Evolutionary conservation across 2,888 invertebrate genomes (phyloP).

Genomic region (Steromphala cineraria): DNA sequence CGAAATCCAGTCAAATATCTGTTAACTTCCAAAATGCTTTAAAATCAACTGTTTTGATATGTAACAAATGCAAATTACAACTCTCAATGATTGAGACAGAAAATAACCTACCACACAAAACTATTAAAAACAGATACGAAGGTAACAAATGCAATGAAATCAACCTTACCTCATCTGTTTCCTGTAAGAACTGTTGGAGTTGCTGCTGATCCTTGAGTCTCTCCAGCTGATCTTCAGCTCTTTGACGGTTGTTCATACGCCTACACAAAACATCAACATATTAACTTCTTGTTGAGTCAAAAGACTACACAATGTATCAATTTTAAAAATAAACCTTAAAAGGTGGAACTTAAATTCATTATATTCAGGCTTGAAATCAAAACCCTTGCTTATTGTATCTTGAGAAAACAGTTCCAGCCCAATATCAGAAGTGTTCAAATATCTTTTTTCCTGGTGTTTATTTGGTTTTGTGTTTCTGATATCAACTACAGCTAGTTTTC

Average conservation of each 20-base stretch:
- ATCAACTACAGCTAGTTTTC: background rate
- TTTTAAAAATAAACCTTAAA: no score
- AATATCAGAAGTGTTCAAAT: background rate
- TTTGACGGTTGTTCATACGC: slow-evolving; percentile 91
- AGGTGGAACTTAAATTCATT: no score
- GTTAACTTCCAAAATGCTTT: no score
- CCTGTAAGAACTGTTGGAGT: slow-evolving; percentile 92
- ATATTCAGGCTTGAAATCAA: background rate
- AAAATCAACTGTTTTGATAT: no score
- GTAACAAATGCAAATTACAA: no score
- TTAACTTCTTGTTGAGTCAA: background rate
- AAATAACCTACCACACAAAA: no score
- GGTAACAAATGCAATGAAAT: no score
- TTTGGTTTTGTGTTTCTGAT: background rate
- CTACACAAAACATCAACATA: slow-evolving; percentile 55
- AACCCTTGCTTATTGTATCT: background rate
- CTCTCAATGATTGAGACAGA: no score
- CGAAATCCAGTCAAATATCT: no score
- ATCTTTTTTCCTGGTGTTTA: background rate
- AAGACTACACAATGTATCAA: background rate
- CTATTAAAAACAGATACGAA: no score
- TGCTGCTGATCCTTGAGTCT: slow-evolving; percentile 94
- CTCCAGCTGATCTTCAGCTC: slow-evolving; percentile 93
- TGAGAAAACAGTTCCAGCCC: background rate
- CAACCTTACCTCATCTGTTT: slow-evolving; percentile 74